Evolutionary conservation across 1,140 invertebrate genomes (phyloP), one percentile per base, ranked within the genome.

Genomic region (Pogonognathellus flavescens): DNA sequence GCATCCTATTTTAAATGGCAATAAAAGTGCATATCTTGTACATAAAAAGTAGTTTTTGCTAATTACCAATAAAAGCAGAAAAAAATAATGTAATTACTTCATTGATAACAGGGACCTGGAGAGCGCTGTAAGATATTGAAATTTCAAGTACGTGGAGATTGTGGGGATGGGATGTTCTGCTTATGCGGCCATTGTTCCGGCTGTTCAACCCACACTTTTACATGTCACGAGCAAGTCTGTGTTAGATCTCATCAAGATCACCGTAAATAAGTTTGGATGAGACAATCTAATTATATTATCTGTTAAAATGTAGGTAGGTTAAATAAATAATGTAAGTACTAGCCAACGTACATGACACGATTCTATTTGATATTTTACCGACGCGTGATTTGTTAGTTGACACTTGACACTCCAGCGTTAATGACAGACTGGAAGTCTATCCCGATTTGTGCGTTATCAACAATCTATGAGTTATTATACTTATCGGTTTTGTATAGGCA

Each of bases 131-230:
- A 83, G 50, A 50, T 76, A 1, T 25, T 20, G 55, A 50, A 66
- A 13, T 86, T 80, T 80, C 52, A 62, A 50, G 20, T 52, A 31
- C 60, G 31, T 1, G 82, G 49, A 7, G 80, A 83, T 53, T 86
- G 85, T 50, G 85, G 85, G 0, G 85, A 86, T 14, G 85, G 85
- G 13, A 86, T 82, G 62, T 83, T 57, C 25, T 86, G 85, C 53
- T 16, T 31, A 10, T 86, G 85, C 52, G 49, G 49, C 7, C 20
- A 41, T 10, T 86, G 85, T 53, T 80, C 53, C 62, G 80, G 80
- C 18, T 81, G 80, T 20, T 53, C 49, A 10, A 22, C n/a, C 20
- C 80, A 81, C 55, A 81, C 80, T 55, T 81, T 81, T 20, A 16
- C 0, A 7, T 81, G 80, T 11, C 55, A 22, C 25, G 80, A 81